Base-by-base conservation (phyloP, 2,797 vertebrate genomes). In the Melanotaenia parkinsoni region DNA sequence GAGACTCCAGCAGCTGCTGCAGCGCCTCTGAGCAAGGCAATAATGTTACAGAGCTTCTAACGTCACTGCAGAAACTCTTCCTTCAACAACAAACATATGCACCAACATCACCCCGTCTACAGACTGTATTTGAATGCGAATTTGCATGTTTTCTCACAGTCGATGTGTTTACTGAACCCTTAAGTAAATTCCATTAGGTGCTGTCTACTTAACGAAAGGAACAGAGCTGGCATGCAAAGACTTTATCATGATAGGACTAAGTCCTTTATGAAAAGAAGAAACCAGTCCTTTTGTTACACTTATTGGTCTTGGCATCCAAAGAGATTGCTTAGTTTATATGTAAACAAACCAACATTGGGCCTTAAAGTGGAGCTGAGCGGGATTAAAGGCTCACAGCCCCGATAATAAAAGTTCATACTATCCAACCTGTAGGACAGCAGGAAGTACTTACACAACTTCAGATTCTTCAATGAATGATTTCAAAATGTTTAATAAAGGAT, bases 121-220 rank as follows among this genome's bases (percentile, higher is more conserved):
- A 71, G 73, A 73, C 58, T 28, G 1, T 7, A 64, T 79, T 77
- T 71, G 53, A 63, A 59, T 83, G 2, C 3, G 14, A 1, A 51
- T 84, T 82, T 86, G 54, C 69, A 4, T 77, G 2, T 72, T 58
- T 8, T 28, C 53, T 9, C n/a, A 30, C 12, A 51, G 28, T 6
- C 16, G 16, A 47, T 18, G 40, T 3, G 47, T n/a, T 24, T 61
- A 53, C 60, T 56, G 18, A 62, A 59, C 47, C 57, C 43, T 28
- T 59, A 13, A 18, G 51, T 12, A 28, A 12, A 33, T 58, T 58
- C 8, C 28, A 30, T 24, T 26, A 20, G 26, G 4, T 14, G 14
- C 4, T 28, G 22, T n/a, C 51, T 30, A 45, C 14, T 26, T 57
- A 12, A 2, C 11, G 37, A 54, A 7, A 28, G 53, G 22, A 47